Conservation (phyloP, 2,797 vertebrate species). For the Amazona finschi region DNA sequence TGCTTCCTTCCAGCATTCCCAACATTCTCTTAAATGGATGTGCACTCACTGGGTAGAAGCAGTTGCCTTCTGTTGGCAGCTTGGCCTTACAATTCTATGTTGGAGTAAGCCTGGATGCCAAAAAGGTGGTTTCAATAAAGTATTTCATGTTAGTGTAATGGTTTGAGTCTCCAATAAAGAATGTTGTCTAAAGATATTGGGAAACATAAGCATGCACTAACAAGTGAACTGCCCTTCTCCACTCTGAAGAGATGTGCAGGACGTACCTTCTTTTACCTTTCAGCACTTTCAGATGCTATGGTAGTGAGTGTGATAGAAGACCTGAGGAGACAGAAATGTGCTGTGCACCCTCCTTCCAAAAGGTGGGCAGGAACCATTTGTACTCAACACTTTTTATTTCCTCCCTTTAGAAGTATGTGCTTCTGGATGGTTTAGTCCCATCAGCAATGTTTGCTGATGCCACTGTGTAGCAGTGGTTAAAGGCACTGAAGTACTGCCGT, state of each 20-base stretch:
- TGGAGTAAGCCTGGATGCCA: background rate
- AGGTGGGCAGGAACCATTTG: background rate
- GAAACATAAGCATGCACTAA: background rate
- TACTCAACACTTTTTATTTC: background rate
- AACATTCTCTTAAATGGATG: background rate
- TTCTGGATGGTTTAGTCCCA: background rate
- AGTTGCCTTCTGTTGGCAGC: background rate
- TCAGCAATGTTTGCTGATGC: background rate
- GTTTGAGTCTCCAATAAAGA: background rate
- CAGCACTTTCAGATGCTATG: background rate
- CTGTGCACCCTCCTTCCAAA: background rate
- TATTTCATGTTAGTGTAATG: background rate
- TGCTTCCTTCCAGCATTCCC: background rate
- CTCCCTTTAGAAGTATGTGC: background rate
- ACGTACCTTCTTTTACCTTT: background rate
- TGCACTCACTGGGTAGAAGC: background rate
- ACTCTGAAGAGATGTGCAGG: background rate
- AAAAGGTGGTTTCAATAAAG: constrained; percentile 29
- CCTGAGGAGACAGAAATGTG: background rate
- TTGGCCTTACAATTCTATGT: background rate
- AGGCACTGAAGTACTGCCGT: background rate
- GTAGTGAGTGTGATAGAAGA: background rate
- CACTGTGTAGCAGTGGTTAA: background rate
- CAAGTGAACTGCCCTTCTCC: background rate
- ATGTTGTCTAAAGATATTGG: background rate